Evolutionary conservation across 1,140 invertebrate species (phyloP).

Genomic region (Pygmarrhopalites habei): DNA sequence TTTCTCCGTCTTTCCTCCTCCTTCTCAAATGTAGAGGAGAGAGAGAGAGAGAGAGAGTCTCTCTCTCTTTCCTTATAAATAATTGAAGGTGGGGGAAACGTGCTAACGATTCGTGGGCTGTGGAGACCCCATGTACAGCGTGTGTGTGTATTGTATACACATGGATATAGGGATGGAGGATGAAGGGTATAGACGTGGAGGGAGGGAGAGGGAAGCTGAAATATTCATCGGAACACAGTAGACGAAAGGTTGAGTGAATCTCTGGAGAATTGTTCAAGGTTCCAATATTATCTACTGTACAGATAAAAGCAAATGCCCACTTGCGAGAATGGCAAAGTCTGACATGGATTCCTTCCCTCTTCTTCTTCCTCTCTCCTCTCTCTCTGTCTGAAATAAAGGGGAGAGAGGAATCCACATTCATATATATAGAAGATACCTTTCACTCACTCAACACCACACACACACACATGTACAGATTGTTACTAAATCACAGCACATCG

Average conservation of each 20-base stretch:
- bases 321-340: slow-evolving; percentile 2
- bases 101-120: slow-evolving; percentile 20
- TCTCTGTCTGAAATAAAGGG: too few species aligned
- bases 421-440: too few species aligned
- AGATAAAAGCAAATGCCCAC: slow-evolving; percentile 28
- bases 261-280: slow-evolving; percentile 19
- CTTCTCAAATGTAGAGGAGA: too few species aligned
- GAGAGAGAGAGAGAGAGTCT: too few species aligned
- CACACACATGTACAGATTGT: too few species aligned
- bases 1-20: background rate
- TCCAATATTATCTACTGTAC: too few species aligned
- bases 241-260: slow-evolving; percentile 14
- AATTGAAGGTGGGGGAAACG: slow-evolving; percentile 31
- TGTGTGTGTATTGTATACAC: too few species aligned
- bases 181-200: too few species aligned
- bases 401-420: too few species aligned
- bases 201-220: too few species aligned
- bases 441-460: slow-evolving; percentile 2
- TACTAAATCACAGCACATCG: slow-evolving; percentile 16
- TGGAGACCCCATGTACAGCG: too few species aligned
- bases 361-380: background rate
- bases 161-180: too few species aligned
- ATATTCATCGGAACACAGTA: slow-evolving; percentile 25
- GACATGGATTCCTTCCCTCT: background rate
- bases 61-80: slow-evolving; percentile 17